Evolutionary conservation across 1,140 invertebrate genomes (phyloP).

Genomic region (Nasonia giraulti): DNA sequence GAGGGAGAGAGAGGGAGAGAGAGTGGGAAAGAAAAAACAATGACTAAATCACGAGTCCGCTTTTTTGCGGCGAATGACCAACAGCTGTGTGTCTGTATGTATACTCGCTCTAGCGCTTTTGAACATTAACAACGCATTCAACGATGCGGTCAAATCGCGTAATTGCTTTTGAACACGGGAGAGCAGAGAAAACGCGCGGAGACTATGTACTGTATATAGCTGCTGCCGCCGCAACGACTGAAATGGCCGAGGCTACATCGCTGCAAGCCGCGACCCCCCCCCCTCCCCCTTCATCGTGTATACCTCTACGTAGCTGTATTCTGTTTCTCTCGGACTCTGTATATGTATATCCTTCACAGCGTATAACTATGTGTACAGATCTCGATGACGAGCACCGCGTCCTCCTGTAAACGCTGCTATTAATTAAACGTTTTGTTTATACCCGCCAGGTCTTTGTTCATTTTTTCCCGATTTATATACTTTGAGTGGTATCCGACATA

Average conservation of each 20-base stretch:
- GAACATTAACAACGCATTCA: not conserved
- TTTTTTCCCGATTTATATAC: too few species aligned
- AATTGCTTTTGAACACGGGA: slow-evolving; percentile 17
- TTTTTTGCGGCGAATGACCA: not conserved
- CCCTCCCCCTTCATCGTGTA: not conserved
- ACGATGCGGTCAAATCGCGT: slow-evolving; percentile 11
- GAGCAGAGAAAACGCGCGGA: not conserved
- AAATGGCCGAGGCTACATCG: not conserved
- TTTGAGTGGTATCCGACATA: too few species aligned
- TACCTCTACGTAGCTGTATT: too few species aligned
- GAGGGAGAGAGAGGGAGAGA: too few species aligned
- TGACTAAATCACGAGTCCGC: not conserved
- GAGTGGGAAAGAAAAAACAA: not conserved
- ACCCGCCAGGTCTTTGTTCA: too few species aligned
- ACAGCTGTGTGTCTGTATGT: not conserved
- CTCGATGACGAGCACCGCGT: too few species aligned
- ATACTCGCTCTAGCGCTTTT: not conserved
- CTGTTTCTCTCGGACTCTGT: not conserved
- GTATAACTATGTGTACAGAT: too few species aligned
- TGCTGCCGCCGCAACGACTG: not conserved
- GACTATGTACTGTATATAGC: not conserved
- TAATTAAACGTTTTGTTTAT: too few species aligned
- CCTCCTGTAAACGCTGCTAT: too few species aligned
- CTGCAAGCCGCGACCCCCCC: not conserved
- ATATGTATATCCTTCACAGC: not conserved